Conservation (phyloP, 2,113 vertebrate genomes). For the Lepisosteus oculatus region DNA sequence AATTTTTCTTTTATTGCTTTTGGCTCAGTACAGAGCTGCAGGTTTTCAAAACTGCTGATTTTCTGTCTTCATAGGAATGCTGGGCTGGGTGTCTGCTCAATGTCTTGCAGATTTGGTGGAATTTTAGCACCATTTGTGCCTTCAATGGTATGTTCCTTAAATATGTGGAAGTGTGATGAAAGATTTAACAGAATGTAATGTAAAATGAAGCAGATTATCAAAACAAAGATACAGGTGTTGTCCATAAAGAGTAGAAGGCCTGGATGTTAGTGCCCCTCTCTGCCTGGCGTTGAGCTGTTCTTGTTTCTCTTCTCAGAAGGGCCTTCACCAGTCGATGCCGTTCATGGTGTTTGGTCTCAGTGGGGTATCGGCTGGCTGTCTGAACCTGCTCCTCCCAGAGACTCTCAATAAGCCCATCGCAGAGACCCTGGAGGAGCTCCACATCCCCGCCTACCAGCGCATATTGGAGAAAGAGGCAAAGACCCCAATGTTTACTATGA, state of each 20-base stretch:
- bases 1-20: too few relatives aligned
- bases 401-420: slow-evolving; percentile 70
- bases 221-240: background rate
- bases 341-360: slow-evolving; percentile 79
- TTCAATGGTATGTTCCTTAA: slow-evolving; percentile 64
- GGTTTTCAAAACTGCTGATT: too few relatives aligned
- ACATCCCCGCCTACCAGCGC: slow-evolving; percentile 45
- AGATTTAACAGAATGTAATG: background rate
- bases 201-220: background rate
- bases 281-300: background rate
- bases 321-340: slow-evolving; percentile 68
- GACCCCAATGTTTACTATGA: too few relatives aligned
- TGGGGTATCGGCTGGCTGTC: slow-evolving; percentile 70
- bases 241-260: too few relatives aligned
- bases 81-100: slow-evolving; percentile 81
- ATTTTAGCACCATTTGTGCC: slow-evolving; percentile 82
- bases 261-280: too few relatives aligned
- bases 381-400: slow-evolving; percentile 79
- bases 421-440: slow-evolving; percentile 73
- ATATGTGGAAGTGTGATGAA: background rate
- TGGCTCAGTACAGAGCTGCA: too few relatives aligned
- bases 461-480: slow-evolving; percentile 62
- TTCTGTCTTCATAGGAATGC: slow-evolving; percentile 65
- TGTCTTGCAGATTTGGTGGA: slow-evolving; percentile 82
- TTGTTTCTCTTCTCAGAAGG: slow-evolving; percentile 54